These are phyloP conservation scores for Elegia similella DNA, from an alignment of 2,888 invertebrate genomes.

Conservation along the genomic window DNA sequence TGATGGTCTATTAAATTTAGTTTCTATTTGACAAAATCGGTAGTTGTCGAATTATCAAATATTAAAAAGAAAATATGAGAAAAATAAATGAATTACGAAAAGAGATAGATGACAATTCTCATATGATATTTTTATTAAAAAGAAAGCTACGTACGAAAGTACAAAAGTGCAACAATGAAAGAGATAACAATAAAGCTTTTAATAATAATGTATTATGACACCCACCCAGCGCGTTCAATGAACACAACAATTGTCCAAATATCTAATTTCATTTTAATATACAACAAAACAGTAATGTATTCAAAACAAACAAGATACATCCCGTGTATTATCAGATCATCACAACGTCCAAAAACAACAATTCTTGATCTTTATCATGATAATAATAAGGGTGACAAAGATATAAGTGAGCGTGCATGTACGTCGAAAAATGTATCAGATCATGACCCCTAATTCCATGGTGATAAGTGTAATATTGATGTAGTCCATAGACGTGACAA, in stretches of 20 bases:
- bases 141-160: too few species aligned
- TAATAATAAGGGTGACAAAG: not conserved
- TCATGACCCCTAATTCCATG: not conserved
- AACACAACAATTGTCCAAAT: conserved; percentile 12
- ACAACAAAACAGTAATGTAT: conserved; percentile 21
- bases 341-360: conserved; percentile 5
- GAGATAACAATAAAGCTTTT: not conserved
- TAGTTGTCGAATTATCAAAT: too few species aligned
- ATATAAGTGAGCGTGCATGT: not conserved
- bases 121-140: too few species aligned
- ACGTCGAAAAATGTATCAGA: not conserved
- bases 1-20: too few species aligned
- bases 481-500: conserved; percentile 1
- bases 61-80: too few species aligned
- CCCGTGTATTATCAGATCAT: conserved; percentile 11
- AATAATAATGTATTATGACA: conserved; percentile 6
- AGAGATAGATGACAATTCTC: too few species aligned
- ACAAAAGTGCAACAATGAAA: not conserved
- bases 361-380: not conserved
- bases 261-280: conserved; percentile 29
- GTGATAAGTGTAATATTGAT: conserved; percentile 6
- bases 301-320: conserved; percentile 26
- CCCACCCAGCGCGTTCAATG: conserved; percentile 13
- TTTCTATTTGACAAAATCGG: too few species aligned
- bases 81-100: too few species aligned